Evolutionary conservation across 2,888 invertebrate species (phyloP).

Genomic region (Noctua janthina): DNA sequence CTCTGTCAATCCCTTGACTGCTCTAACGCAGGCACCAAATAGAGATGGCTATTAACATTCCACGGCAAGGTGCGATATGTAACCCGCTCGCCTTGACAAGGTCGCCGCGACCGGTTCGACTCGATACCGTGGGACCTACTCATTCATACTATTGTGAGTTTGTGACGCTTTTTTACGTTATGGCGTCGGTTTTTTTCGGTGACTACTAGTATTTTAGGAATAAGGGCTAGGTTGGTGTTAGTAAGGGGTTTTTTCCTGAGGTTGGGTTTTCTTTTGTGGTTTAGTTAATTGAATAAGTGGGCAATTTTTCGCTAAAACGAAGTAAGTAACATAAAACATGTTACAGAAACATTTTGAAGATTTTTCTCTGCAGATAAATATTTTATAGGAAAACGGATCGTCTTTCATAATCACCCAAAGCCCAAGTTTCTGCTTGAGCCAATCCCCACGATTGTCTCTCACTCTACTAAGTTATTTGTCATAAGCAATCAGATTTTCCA

Average conservation of each 20-base stretch:
- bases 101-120: constrained; percentile 71
- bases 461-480: neutral
- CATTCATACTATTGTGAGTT: constrained; percentile 61
- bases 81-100: constrained; percentile 81
- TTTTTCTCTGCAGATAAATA: neutral
- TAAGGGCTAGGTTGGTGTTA: neutral
- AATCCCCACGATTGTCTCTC: neutral
- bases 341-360: neutral
- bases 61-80: constrained; percentile 60
- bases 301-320: neutral
- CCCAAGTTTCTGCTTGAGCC: neutral
- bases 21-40: constrained; percentile 41
- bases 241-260: neutral
- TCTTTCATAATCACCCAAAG: neutral
- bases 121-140: constrained; percentile 64
- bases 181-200: constrained; percentile 22
- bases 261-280: neutral
- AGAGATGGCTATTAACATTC: constrained; percentile 61
- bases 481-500: neutral
- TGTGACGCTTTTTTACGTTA: constrained; percentile 38
- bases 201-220: constrained; percentile 11
- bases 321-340: neutral
- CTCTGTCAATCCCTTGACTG: constrained; percentile 30
- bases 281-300: neutral
- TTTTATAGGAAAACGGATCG: neutral